Percentiles rank a stretch among this genome's conserved stretches.
Conservation (phyloP, 53 echinoderm and acorn worm species). For the Pentamera pediparva region DNA sequence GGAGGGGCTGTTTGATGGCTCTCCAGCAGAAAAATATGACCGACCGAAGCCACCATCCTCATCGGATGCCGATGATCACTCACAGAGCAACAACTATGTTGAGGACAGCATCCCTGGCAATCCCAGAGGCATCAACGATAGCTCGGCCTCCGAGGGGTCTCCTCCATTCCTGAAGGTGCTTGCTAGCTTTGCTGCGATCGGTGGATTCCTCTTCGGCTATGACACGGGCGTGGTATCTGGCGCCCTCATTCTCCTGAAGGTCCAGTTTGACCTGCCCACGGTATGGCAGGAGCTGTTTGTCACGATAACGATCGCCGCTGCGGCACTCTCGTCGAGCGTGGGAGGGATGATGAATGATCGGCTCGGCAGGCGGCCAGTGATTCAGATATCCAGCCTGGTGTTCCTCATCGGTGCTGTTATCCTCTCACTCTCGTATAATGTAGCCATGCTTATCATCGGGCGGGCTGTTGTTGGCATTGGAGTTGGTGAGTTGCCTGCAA, state of each 20-base stretch:
- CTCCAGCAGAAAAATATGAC: too few species aligned
- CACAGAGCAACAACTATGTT: too few species aligned
- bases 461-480: slow-evolving; percentile 74
- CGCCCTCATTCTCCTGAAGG: slow-evolving; percentile 74
- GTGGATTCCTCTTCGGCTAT: slow-evolving; percentile 93
- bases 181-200: slow-evolving; percentile 73
- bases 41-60: too few species aligned
- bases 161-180: slow-evolving; percentile 53
- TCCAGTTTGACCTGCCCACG: slow-evolving; percentile 61
- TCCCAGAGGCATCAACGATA: too few species aligned
- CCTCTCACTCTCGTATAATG: slow-evolving; percentile 54
- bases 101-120: too few species aligned
- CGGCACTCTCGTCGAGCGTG: slow-evolving; percentile 61
- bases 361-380: slow-evolving; percentile 69
- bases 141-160: background rate
- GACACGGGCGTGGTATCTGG: slow-evolving; percentile 97
- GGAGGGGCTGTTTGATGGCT: too few species aligned
- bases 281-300: slow-evolving; percentile 92
- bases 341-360: slow-evolving; percentile 66
- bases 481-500: slow-evolving; percentile 91
- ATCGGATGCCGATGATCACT: too few species aligned
- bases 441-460: slow-evolving; percentile 59
- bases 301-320: slow-evolving; percentile 82
- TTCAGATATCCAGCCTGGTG: slow-evolving; percentile 62
- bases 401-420: slow-evolving; percentile 66